Base-by-base conservation (phyloP, 2,113 vertebrate genomes). In the Odontophorus gujanensis region DNA sequence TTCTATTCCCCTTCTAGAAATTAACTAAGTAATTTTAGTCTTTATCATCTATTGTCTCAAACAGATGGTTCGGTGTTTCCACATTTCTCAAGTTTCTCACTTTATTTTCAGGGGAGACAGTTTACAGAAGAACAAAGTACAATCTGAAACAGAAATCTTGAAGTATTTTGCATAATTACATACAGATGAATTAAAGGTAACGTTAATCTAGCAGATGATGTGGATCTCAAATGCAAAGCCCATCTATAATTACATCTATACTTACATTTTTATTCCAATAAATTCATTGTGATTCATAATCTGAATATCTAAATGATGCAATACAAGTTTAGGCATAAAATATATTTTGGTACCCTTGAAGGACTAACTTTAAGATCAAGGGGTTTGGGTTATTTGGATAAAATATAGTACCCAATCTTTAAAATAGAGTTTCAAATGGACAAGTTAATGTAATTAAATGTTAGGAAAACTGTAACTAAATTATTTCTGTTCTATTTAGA, bases 311-410 rank as follows among this genome's bases (percentile, higher is more conserved):
- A 67, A 94, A 85, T 14, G 55, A 38, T 12, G 36, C 92, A 92
- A 92, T 55, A 36, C 20, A 69, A 94, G 82, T 66, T 89, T 66
- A 71, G 38, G 74, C 3, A 74, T 82, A 81, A 75, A 58, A 63
- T 61, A 67, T 59, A 86, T 75, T 79, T 77, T 86, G 22, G 28
- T 90, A 86, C 7, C 17, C 90, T 90, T 91, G 57, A 91, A 77
- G n/a, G 94, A 32, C 32, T 90, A 55, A 91, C 71, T 96, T 80
- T 88, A 89, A 82, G 8, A 78, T 32, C 8, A 75, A 13, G 4
- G 13, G 21, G 6, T 68, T 72, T 86, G 42, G 67, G 1, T 26
- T 34, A 67, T 80, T 89, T 67, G 34, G 36, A 81, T 30, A 91
- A 85, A 87, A 85, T 32, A 42, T 12, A 34, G 22, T 21, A 82